A percentile compares a stretch with the other conserved stretches of the same genome.
These are phyloP conservation scores for Leptopterna dolabrata DNA, from an alignment of 2,888 invertebrate species.

Conservation along the genomic window DNA sequence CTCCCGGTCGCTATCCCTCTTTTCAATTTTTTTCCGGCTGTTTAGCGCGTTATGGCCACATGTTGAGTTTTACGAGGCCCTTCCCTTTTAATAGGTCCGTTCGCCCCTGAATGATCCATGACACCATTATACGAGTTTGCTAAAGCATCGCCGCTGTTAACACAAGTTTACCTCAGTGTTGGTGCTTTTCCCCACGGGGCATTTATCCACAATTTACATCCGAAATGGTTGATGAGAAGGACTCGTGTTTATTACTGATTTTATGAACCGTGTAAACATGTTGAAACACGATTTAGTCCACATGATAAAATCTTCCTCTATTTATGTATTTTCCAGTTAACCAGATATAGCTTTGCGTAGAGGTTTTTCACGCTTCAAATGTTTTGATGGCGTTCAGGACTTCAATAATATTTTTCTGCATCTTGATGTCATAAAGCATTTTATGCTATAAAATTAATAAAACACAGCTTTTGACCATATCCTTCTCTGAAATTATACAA, in stretches of 20 bases:
- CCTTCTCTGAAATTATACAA: too few species aligned
- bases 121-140: constrained; percentile 44
- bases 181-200: background rate
- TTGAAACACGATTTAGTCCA: background rate
- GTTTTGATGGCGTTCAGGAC: too few species aligned
- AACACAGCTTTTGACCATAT: too few species aligned
- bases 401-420: too few species aligned
- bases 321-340: background rate
- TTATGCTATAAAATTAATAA: too few species aligned
- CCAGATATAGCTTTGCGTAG: background rate
- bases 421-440: too few species aligned
- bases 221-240: background rate
- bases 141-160: constrained; percentile 30
- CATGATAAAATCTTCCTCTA: background rate
- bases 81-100: constrained; percentile 31
- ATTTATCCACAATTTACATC: constrained; percentile 25
- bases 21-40: constrained; percentile 54
- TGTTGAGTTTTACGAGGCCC: constrained; percentile 51
- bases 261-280: background rate
- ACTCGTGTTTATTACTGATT: background rate
- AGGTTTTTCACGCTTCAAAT: too few species aligned
- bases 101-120: constrained; percentile 46
- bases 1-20: background rate
- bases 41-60: constrained; percentile 54
- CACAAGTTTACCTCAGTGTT: background rate